phyloP scores from a whole-genome alignment of 2,888 invertebrate species.

The Uropetala carovei region DNA sequence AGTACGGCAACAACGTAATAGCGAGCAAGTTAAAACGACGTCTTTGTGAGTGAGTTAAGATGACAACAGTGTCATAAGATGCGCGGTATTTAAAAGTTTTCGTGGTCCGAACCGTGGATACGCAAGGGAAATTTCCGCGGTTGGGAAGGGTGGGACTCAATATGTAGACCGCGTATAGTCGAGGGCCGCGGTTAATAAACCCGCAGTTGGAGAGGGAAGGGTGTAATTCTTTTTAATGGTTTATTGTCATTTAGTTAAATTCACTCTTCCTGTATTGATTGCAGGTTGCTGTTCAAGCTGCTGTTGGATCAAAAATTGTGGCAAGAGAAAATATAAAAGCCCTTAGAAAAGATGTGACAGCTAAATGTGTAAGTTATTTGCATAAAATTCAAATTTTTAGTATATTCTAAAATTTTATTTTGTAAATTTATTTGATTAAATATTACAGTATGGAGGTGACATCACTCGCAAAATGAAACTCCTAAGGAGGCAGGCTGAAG shows the following conservation, averaged over 20 bases:
- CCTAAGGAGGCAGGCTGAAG: conserved; percentile 92
- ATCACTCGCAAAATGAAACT: conserved; percentile 92
- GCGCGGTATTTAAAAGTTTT: too few relatives aligned
- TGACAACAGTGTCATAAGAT: too few relatives aligned
- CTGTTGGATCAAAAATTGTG: conserved; percentile 85
- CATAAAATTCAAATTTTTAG: conserved; percentile 3
- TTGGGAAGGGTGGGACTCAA: too few relatives aligned
- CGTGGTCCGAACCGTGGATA: too few relatives aligned
- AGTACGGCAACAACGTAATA: too few relatives aligned
- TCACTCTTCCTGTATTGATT: conserved; percentile 65
- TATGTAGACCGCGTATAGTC: too few relatives aligned
- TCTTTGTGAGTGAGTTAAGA: too few relatives aligned
- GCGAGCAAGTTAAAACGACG: too few relatives aligned
- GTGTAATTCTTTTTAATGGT: too few relatives aligned
- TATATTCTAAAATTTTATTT: conserved; percentile 48
- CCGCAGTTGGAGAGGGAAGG: too few relatives aligned
- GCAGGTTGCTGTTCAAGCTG: conserved; percentile 91
- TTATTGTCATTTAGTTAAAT: not conserved
- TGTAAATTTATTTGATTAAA: not conserved
- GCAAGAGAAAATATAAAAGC: conserved; percentile 92
- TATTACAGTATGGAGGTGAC: conserved; percentile 92
- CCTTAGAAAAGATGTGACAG: conserved; percentile 93
- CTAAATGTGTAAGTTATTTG: conserved; percentile 87
- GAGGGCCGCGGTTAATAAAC: too few relatives aligned
- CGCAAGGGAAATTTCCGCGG: too few relatives aligned